Evolutionary conservation across 2,113 vertebrate species (phyloP).

Genomic region (Colinus virginianus): DNA sequence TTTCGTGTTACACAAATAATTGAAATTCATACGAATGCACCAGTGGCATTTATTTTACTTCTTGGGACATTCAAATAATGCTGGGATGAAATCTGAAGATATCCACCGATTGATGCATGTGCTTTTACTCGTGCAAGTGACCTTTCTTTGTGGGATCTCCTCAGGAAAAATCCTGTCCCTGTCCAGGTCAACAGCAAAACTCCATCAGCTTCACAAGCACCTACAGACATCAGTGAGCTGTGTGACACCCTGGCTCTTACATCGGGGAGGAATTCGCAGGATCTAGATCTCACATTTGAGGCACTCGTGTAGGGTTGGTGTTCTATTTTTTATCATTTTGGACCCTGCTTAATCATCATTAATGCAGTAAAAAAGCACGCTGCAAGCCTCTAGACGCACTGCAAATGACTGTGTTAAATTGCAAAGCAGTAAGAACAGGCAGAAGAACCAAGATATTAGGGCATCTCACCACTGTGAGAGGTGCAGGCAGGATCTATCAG

Average conservation of each 20-base stretch:
- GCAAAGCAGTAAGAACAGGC: background rate
- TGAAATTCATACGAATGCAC: constrained; percentile 1
- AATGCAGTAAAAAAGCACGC: background rate
- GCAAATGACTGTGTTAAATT: background rate
- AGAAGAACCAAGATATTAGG: background rate
- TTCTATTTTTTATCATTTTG: background rate
- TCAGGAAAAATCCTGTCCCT: background rate
- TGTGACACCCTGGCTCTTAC: background rate
- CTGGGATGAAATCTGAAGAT: background rate
- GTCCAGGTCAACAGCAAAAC: background rate
- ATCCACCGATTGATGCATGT: background rate
- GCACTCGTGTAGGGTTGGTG: background rate
- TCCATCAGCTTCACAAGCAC: background rate
- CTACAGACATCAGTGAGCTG: background rate
- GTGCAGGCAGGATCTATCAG: background rate
- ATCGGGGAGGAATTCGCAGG: no score
- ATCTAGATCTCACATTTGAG: background rate
- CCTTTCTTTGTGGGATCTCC: background rate
- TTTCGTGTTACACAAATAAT: constrained; percentile 34
- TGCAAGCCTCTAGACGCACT: no score
- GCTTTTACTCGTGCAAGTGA: background rate
- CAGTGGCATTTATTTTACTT: constrained; percentile 26
- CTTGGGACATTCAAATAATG: background rate
- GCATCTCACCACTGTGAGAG: background rate
- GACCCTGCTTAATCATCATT: background rate